A percentile compares a stretch with the other conserved stretches of the same genome.
These are phyloP conservation scores for Malurus cyaneus DNA, from an alignment of 2,113 vertebrate species.

Conservation along the genomic window DNA sequence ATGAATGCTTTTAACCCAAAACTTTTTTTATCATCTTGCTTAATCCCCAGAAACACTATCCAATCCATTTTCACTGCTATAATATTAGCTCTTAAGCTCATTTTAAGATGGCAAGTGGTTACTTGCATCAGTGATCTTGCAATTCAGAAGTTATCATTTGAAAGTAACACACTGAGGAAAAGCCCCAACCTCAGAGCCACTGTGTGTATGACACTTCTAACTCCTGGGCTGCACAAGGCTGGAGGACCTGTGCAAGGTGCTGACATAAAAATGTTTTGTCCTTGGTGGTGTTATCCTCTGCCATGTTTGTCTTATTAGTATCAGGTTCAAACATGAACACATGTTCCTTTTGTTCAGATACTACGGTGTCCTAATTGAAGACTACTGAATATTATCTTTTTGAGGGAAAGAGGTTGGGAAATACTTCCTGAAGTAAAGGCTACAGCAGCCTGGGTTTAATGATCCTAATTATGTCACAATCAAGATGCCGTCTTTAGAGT, in stretches of 20 bases:
- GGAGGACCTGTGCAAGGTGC: neutral
- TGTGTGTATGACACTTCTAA: neutral
- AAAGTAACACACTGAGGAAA: slow-evolving; percentile 30
- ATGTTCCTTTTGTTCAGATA: neutral
- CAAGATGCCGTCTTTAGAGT: neutral
- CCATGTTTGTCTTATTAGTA: neutral
- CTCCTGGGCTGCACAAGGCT: slow-evolving; percentile 48
- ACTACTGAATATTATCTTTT: neutral
- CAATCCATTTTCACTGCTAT: neutral
- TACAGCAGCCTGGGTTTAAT: neutral
- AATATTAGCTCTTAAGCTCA: neutral
- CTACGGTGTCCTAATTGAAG: neutral
- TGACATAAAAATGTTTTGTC: neutral
- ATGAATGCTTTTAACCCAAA: neutral
- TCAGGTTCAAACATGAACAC: neutral
- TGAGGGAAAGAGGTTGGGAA: neutral
- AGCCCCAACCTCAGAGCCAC: slow-evolving; percentile 42
- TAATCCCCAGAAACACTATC: neutral
- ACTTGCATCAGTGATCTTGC: neutral
- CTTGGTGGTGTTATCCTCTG: neutral
- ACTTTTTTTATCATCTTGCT: neutral
- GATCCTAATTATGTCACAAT: neutral
- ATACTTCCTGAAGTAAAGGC: neutral
- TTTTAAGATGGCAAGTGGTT: neutral
- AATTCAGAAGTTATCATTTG: neutral